A percentile compares a stretch with the other conserved stretches of the same genome.
These are phyloP conservation scores for Panthera tigris DNA, from an alignment of 2,113 vertebrate species.

Conservation along the genomic window DNA sequence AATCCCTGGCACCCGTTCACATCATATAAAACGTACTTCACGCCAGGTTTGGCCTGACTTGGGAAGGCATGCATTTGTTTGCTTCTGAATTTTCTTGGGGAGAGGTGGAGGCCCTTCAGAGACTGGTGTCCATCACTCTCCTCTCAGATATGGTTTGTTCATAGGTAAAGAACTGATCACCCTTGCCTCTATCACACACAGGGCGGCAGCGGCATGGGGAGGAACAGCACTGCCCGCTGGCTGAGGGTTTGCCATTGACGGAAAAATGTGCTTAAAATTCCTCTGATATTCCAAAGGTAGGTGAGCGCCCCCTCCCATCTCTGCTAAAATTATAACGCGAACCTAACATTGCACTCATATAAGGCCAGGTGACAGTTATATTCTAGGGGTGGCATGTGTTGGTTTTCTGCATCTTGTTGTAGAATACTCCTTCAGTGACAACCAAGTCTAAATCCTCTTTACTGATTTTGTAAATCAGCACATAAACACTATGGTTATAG, in stretches of 20 bases:
- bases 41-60: conserved; percentile 21
- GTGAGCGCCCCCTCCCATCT: background rate
- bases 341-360: background rate
- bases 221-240: background rate
- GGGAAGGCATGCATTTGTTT: conserved; percentile 38
- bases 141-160: conserved; percentile 17
- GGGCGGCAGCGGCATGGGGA: background rate
- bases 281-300: background rate
- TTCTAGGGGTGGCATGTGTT: background rate
- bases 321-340: conserved; percentile 47
- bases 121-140: background rate
- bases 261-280: conserved; percentile 4
- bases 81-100: conserved; percentile 59
- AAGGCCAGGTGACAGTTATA: background rate
- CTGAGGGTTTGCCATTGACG: conserved; percentile 7
- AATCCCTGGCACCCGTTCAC: conserved; percentile 70
- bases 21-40: conserved; percentile 61
- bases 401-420: background rate
- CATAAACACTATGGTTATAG: conserved; percentile 14
- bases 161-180: background rate
- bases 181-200: conserved; percentile 43
- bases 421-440: background rate
- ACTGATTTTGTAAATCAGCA: background rate
- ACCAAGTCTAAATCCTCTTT: conserved; percentile 15
- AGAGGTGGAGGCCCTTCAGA: background rate